Evolutionary conservation across 2,113 vertebrate genomes (phyloP).

Genomic region (Amphilophus citrinellus): DNA sequence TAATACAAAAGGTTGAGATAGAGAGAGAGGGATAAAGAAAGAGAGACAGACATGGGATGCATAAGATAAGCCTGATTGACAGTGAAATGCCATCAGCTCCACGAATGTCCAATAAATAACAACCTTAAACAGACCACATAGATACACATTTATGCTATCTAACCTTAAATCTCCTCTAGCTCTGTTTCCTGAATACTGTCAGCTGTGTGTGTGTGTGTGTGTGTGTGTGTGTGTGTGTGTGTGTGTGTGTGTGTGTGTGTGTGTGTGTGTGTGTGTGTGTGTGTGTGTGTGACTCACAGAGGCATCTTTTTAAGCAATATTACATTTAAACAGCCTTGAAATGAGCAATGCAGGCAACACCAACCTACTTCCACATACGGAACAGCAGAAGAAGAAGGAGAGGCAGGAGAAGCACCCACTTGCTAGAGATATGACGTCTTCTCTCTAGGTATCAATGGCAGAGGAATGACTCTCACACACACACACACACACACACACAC

Average conservation of each 20-base stretch:
- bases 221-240: too few species aligned
- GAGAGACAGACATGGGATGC: constrained; percentile 26
- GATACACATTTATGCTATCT: neutral
- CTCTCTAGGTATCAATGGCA: constrained; percentile 62
- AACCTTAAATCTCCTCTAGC: neutral
- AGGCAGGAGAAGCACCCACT: constrained; percentile 64
- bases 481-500: neutral
- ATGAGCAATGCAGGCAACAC: constrained; percentile 20
- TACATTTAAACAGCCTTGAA: constrained; percentile 15
- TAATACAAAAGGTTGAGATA: constrained; percentile 75
- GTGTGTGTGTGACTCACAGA: neutral
- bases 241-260: too few species aligned
- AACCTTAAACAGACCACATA: neutral
- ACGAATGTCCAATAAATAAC: constrained; percentile 4
- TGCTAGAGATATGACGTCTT: constrained; percentile 63
- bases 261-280: neutral
- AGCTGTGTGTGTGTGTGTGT: neutral
- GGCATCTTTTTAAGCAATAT: constrained; percentile 16
- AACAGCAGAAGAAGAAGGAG: constrained; percentile 37
- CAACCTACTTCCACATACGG: constrained; percentile 35
- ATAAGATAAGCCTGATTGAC: constrained; percentile 35
- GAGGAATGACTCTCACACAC: constrained; percentile 38
- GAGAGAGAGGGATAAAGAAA: constrained; percentile 23
- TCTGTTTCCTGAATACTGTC: constrained; percentile 7
- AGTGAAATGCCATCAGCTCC: constrained; percentile 20